phyloP scores from a whole-genome alignment of 2,797 vertebrate genomes.

The Chaenodraco wilsoni region DNA sequence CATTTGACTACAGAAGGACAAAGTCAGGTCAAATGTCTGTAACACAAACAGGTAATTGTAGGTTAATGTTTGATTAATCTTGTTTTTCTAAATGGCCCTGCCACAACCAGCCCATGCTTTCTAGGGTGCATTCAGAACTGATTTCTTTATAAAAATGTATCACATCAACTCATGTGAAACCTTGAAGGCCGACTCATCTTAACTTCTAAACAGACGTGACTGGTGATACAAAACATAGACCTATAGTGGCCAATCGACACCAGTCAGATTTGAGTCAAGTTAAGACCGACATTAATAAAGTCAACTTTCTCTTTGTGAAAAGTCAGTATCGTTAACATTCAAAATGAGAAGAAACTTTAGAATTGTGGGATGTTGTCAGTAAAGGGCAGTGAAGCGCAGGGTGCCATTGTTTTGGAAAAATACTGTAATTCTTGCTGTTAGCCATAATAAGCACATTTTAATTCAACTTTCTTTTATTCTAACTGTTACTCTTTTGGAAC shows the following conservation, averaged over 20 bases:
- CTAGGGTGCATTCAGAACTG: background rate
- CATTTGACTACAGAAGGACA: background rate
- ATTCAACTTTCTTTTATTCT: conserved; percentile 40
- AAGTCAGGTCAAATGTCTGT: background rate
- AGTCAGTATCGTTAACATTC: conserved; percentile 3
- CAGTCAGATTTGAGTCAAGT: conserved; percentile 21
- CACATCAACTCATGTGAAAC: background rate
- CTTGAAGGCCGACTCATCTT: background rate
- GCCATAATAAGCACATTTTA: conserved; percentile 42
- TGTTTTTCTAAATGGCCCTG: background rate
- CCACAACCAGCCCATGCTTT: background rate
- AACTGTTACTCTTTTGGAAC: conserved; percentile 27
- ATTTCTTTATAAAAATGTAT: background rate
- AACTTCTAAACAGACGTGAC: background rate
- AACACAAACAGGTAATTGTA: background rate
- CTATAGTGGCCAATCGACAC: conserved; percentile 36
- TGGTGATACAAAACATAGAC: conserved; percentile 12
- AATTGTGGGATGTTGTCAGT: conserved; percentile 11
- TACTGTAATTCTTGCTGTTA: conserved; percentile 18
- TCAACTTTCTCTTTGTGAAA: conserved; percentile 14
- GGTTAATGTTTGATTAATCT: background rate
- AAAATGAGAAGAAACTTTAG: conserved; percentile 7
- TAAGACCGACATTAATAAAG: conserved; percentile 21
- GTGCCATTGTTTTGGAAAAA: conserved; percentile 10
- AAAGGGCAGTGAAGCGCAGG: conserved; percentile 2